A percentile compares a stretch with the other conserved stretches of the same genome.
Conservation (phyloP, 2,888 invertebrate species). For the Choristoneura rosaceana region DNA sequence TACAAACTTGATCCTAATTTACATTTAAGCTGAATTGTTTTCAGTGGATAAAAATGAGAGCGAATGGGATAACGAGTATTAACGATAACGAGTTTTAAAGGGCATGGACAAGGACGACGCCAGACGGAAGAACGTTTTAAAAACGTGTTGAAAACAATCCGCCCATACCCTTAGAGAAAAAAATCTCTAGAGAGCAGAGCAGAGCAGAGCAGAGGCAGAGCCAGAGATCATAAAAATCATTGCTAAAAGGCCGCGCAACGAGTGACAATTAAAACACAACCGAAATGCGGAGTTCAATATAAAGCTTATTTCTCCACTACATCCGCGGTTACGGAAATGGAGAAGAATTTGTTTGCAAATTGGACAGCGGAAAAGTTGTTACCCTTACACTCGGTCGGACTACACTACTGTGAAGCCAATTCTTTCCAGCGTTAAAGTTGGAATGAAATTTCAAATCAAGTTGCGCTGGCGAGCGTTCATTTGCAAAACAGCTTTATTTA, state of each 20-base stretch:
- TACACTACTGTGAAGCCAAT: slow-evolving; percentile 59
- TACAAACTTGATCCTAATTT: too few species aligned
- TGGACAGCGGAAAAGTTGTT: slow-evolving; percentile 63
- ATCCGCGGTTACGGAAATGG: slow-evolving; percentile 54
- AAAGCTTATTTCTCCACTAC: slow-evolving; percentile 58
- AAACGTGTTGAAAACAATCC: slow-evolving; percentile 16
- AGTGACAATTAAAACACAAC: slow-evolving; percentile 53
- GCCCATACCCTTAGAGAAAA: slow-evolving; percentile 29
- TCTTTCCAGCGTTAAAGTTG: slow-evolving; percentile 52
- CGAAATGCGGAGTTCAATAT: slow-evolving; percentile 56
- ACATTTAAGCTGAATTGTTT: too few species aligned
- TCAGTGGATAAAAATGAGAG: slow-evolving; percentile 5
- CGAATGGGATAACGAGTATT: not conserved
- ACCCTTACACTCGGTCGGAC: slow-evolving; percentile 51
- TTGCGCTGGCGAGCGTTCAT: slow-evolving; percentile 40
- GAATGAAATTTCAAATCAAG: slow-evolving; percentile 54
- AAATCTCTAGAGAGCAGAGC: slow-evolving; percentile 36
- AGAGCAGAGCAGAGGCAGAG: too few species aligned
- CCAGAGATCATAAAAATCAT: slow-evolving; percentile 50
- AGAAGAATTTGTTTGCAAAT: slow-evolving; percentile 63
- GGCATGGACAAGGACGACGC: not conserved
- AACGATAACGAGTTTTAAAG: slow-evolving; percentile 14
- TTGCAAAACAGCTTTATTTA: slow-evolving; percentile 41
- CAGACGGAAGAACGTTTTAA: slow-evolving; percentile 9
- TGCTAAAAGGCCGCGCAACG: slow-evolving; percentile 51